phyloP scores from a whole-genome alignment of 2,113 vertebrate species.

The Mesitornis unicolor region DNA sequence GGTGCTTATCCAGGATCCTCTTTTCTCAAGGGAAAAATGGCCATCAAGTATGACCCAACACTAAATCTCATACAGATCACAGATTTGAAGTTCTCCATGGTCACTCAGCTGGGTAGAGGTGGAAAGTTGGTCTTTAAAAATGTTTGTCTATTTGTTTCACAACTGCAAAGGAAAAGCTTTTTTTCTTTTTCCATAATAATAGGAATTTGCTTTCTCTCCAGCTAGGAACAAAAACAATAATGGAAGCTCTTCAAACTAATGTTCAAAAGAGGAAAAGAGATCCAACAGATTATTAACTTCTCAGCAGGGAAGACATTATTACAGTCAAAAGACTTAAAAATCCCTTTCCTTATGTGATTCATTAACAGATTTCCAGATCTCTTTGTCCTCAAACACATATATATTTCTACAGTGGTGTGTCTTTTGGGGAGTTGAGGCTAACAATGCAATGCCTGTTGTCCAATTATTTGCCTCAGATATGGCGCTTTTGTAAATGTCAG shows the following conservation, averaged over 20 bases:
- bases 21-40: neutral
- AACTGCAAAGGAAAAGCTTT: neutral
- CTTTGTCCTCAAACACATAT: neutral
- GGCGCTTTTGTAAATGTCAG: slow-evolving; percentile 23
- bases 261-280: slow-evolving; percentile 37
- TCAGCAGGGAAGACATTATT: slow-evolving; percentile 25
- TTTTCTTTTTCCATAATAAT: neutral
- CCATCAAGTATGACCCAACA: neutral
- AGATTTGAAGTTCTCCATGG: neutral
- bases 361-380: slow-evolving; percentile 32
- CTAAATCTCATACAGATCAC: neutral
- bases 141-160: neutral
- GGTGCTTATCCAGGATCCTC: neutral
- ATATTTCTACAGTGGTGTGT: neutral
- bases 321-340: slow-evolving; percentile 29
- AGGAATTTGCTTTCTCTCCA: slow-evolving; percentile 23
- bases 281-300: slow-evolving; percentile 59
- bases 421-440: neutral
- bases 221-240: slow-evolving; percentile 51
- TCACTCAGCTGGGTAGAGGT: neutral
- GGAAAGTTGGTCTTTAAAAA: neutral
- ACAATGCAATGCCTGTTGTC: neutral
- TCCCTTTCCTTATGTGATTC: neutral
- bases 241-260: slow-evolving; percentile 47
- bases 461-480: slow-evolving; percentile 23